Conservation (phyloP, 1,140 invertebrate species). For the Pissodes strobi region DNA sequence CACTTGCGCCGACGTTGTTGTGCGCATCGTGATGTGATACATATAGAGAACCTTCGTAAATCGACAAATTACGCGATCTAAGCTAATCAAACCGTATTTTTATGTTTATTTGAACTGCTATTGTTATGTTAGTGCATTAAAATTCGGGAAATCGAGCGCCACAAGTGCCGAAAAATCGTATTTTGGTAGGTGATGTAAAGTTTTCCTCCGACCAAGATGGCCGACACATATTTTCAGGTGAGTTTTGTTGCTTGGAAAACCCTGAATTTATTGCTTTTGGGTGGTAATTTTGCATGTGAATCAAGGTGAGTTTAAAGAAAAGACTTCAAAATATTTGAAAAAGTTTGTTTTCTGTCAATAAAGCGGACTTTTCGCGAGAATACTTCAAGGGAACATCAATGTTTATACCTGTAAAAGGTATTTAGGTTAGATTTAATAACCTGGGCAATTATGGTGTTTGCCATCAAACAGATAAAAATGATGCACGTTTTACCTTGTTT, state of each 20-base stretch:
- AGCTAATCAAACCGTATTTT: too few species aligned
- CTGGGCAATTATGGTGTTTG: too few species aligned
- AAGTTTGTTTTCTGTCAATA: background rate
- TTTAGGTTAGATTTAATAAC: too few species aligned
- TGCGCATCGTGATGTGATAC: too few species aligned
- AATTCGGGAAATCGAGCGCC: constrained; percentile 3
- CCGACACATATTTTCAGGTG: constrained; percentile 36
- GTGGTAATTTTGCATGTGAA: background rate
- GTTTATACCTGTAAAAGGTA: constrained; percentile 23
- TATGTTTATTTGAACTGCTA: too few species aligned
- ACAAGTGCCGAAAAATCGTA: constrained; percentile 27
- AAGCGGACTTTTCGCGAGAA: background rate
- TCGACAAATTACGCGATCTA: too few species aligned
- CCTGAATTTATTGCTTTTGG: background rate
- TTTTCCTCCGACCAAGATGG: constrained; percentile 32
- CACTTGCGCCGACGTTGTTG: too few species aligned
- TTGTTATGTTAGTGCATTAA: background rate
- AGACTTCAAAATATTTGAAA: too few species aligned
- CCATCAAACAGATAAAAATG: too few species aligned
- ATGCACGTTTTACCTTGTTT: too few species aligned
- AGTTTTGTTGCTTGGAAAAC: constrained; percentile 10
- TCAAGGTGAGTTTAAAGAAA: too few species aligned
- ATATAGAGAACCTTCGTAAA: too few species aligned
- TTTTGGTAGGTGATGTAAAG: constrained; percentile 20
- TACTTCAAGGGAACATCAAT: background rate